phyloP scores from a whole-genome alignment of 2,113 vertebrate genomes.

The Sapayoa aenigma region DNA sequence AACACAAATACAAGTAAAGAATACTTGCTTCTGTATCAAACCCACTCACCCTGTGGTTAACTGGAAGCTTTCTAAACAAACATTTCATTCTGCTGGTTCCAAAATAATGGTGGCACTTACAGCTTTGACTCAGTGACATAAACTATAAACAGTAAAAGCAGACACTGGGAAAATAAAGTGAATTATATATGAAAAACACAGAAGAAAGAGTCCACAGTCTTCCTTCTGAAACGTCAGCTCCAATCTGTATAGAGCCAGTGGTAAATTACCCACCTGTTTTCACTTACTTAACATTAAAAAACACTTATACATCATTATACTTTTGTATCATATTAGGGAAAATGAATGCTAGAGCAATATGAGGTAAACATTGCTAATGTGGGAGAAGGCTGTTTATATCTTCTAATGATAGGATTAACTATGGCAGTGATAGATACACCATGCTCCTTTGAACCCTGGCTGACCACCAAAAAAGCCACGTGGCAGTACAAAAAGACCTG shows the following conservation, averaged over 20 bases:
- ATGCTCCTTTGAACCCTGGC: slow-evolving; percentile 27
- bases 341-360: slow-evolving; percentile 64
- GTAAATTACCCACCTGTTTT: slow-evolving; percentile 77
- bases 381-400: slow-evolving; percentile 12
- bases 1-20: not conserved
- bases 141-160: not conserved
- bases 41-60: not conserved
- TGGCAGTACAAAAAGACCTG: not conserved
- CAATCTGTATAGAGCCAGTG: slow-evolving; percentile 16
- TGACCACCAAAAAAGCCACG: not conserved
- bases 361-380: slow-evolving; percentile 70
- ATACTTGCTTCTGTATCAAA: not conserved
- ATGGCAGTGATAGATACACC: slow-evolving; percentile 38
- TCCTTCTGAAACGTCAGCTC: slow-evolving; percentile 46
- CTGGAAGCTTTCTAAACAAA: not conserved
- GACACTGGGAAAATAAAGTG: not conserved
- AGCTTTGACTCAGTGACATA: slow-evolving; percentile 27
- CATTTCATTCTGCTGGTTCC: not conserved
- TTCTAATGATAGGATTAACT: slow-evolving; percentile 44
- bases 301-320: slow-evolving; percentile 75
- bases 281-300: slow-evolving; percentile 80
- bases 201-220: not conserved
- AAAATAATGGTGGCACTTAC: not conserved
- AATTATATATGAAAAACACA: not conserved
- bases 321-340: slow-evolving; percentile 75